Evolutionary conservation across 2,888 invertebrate species (phyloP).

Genomic region (Chrysotoxum bicinctum): DNA sequence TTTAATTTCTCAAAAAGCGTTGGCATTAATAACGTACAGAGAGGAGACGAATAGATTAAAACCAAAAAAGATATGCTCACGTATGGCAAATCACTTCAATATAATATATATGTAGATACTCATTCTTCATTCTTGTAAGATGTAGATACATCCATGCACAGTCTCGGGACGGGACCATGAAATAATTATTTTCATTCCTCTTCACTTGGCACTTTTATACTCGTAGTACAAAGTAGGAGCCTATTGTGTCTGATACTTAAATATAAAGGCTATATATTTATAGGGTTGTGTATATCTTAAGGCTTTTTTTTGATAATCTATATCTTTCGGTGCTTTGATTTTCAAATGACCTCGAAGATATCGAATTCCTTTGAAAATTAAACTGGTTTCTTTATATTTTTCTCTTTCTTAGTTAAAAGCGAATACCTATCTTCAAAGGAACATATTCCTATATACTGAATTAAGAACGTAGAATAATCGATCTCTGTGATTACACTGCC

Average conservation of each 20-base stretch:
- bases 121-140: slow-evolving; percentile 32
- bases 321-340: slow-evolving; percentile 29
- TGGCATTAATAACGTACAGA: slow-evolving; percentile 27
- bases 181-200: slow-evolving; percentile 65
- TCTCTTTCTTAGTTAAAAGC: neutral
- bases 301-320: slow-evolving; percentile 24
- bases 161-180: slow-evolving; percentile 52
- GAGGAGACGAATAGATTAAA: slow-evolving; percentile 8
- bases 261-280: slow-evolving; percentile 5
- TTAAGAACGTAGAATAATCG: neutral
- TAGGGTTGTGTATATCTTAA: slow-evolving; percentile 16
- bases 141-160: slow-evolving; percentile 57
- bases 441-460: neutral
- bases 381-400: slow-evolving; percentile 17
- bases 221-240: slow-evolving; percentile 24
- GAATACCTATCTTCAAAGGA: neutral
- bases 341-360: slow-evolving; percentile 58
- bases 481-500: neutral
- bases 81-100: slow-evolving; percentile 61
- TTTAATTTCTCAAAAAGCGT: slow-evolving; percentile 10
- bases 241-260: slow-evolving; percentile 42
- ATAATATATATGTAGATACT: slow-evolving; percentile 6
- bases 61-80: slow-evolving; percentile 45
- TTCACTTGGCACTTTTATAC: slow-evolving; percentile 51
- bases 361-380: slow-evolving; percentile 17